These are phyloP conservation scores for Clarias pachynema DNA, from an alignment of 2,797 vertebrate genomes.

Conservation along the genomic window DNA sequence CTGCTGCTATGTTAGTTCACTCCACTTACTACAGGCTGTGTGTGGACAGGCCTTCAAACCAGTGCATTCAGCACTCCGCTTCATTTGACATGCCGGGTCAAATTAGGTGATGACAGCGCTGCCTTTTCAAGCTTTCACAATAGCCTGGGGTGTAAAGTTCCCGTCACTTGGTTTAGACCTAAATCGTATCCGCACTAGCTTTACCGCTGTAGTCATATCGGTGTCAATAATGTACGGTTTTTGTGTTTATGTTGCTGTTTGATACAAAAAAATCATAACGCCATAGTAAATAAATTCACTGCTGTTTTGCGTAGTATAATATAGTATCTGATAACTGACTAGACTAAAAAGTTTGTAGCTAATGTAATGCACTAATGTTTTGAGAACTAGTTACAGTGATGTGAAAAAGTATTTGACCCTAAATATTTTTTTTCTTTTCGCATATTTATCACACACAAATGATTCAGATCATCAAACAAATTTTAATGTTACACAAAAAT, in stretches of 20 bases:
- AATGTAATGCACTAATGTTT: background rate
- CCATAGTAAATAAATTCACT: background rate
- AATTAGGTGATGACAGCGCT: constrained; percentile 10
- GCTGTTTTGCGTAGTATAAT: background rate
- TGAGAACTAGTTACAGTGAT: no score
- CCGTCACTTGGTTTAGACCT: constrained; percentile 7
- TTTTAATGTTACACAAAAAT: no score
- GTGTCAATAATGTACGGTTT: background rate
- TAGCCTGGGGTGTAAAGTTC: constrained; percentile 13
- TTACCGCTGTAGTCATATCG: background rate
- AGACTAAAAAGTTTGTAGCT: background rate
- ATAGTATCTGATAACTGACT: background rate
- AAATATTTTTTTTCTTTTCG: no score
- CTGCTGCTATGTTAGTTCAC: constrained; percentile 13
- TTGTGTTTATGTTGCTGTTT: background rate
- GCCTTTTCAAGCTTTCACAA: constrained; percentile 14
- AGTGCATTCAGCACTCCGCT: constrained; percentile 13
- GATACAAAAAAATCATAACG: background rate
- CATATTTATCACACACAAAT: no score
- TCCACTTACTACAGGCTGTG: constrained; percentile 11
- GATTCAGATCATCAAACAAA: no score
- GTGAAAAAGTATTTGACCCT: no score
- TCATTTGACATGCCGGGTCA: constrained; percentile 27
- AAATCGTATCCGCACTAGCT: background rate
- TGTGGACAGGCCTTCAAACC: constrained; percentile 27